Base-by-base conservation (phyloP, 1,140 invertebrate genomes). In the Brachionus rubens region DNA sequence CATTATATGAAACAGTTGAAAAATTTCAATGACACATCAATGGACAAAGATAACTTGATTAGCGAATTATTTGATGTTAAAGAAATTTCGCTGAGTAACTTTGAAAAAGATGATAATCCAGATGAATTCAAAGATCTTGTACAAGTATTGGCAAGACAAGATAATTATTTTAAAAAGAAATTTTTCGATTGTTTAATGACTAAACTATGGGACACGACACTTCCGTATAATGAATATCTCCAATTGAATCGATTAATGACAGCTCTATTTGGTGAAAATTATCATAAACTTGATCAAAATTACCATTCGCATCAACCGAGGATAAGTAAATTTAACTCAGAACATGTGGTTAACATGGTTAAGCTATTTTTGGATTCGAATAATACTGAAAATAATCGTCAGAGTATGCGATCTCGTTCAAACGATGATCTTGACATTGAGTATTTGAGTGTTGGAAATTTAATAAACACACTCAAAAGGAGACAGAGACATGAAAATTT, bases 131-230 rank as follows among this genome's bases (percentile, higher is more conserved):
- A 72, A 33, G 68, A 72, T 48, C 14, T 72, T 5, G 68, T 72
- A 40, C 26, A 72, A 50, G 68, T 72, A 28, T 28, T 72, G 19
- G 50, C 28, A 19, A 16, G 33, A 24, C 68, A 72, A 41, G 68
- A 72, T 40, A 54, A 54, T 54, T 2, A 50, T 12, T 72, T 72
- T 30, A 72, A 72, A 24, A 36, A 54, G 46, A 48, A 54, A 48
- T 72, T 72, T 72, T 72, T 72, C 41, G 46, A 72, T 40, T 72
- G 68, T 30, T 40, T 72, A 72, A 72, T 72, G 68, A 72, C 46
- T 16, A 72, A 72, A 26, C 19, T 72, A 21, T 72, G 68, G 68
- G 68, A 72, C 46, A 72, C 68, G 7, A 72, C 26, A 26, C 19
- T 72, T 7, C 68, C 68, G 1, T 72, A 72, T 54, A 72, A 33